Percentiles rank a stretch among this genome's conserved stretches.
Conservation (phyloP, 2,888 invertebrate species). For the Sminthurides aquaticus region DNA sequence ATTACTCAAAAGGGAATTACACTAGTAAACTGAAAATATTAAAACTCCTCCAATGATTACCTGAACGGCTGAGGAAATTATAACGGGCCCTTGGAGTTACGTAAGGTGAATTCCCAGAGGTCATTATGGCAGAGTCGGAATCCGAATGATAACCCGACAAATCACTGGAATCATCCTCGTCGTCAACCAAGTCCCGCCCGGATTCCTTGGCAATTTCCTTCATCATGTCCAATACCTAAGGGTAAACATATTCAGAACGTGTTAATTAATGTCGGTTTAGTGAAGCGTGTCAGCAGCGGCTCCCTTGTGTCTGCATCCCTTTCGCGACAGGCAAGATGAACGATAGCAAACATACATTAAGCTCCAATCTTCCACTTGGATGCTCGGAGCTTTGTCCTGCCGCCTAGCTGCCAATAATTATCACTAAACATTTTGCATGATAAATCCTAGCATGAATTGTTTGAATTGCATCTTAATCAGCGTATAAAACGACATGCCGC, state of each 20-base stretch:
- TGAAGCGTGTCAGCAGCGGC: background rate
- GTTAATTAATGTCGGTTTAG: constrained; percentile 5
- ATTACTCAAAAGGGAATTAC: too few relatives aligned
- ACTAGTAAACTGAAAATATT: too few relatives aligned
- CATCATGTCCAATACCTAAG: constrained; percentile 67
- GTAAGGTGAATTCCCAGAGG: constrained; percentile 50
- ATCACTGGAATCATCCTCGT: constrained; percentile 58
- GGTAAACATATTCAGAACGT: too few relatives aligned
- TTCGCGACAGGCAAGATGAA: background rate
- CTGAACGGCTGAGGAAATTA: constrained; percentile 50
- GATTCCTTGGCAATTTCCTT: constrained; percentile 49
- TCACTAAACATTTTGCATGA: too few relatives aligned
- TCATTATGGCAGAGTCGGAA: constrained; percentile 57
- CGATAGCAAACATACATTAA: background rate
- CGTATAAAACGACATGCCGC: too few relatives aligned
- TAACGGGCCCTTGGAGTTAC: constrained; percentile 50
- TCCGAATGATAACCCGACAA: constrained; percentile 72
- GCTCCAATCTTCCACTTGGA: too few relatives aligned
- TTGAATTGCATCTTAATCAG: too few relatives aligned
- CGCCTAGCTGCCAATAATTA: too few relatives aligned
- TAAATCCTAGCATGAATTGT: too few relatives aligned
- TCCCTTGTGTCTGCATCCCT: background rate
- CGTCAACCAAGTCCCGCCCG: constrained; percentile 44
- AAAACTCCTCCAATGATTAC: too few relatives aligned
- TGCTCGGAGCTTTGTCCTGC: too few relatives aligned